Evolutionary conservation across 23 tunicate species (phyloP).

Genomic region (Halocynthia roretzi): DNA sequence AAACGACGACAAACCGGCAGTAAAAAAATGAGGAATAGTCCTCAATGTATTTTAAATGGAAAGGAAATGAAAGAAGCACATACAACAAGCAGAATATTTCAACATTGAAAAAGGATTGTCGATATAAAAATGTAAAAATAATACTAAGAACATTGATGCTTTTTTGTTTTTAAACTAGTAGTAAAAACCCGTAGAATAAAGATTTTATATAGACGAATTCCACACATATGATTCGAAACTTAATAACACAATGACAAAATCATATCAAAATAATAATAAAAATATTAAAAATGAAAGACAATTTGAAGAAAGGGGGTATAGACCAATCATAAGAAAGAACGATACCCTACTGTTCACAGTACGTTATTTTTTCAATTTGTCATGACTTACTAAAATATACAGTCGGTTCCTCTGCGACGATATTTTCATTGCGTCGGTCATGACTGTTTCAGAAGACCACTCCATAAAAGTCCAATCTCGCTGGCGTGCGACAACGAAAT

Average conservation of each 20-base stretch:
- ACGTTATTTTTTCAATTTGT: too few species aligned
- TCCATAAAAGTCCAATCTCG: background rate
- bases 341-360: background rate
- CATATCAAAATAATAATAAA: background rate
- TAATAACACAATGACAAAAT: background rate
- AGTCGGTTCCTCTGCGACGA: too few species aligned
- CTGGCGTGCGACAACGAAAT: background rate
- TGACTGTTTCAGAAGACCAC: background rate
- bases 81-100: too few species aligned
- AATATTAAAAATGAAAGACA: background rate
- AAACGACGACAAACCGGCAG: too few species aligned
- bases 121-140: background rate
- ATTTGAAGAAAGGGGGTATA: background rate
- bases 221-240: background rate
- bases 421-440: too few species aligned
- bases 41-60: too few species aligned
- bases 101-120: background rate
- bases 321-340: background rate
- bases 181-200: too few species aligned
- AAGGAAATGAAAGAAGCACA: too few species aligned
- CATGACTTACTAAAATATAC: too few species aligned
- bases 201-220: too few species aligned
- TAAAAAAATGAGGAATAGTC: too few species aligned
- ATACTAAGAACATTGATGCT: background rate
- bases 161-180: conserved; percentile 7